phyloP scores from a whole-genome alignment of 2,797 vertebrate species.

The Sebastes iracundus region DNA sequence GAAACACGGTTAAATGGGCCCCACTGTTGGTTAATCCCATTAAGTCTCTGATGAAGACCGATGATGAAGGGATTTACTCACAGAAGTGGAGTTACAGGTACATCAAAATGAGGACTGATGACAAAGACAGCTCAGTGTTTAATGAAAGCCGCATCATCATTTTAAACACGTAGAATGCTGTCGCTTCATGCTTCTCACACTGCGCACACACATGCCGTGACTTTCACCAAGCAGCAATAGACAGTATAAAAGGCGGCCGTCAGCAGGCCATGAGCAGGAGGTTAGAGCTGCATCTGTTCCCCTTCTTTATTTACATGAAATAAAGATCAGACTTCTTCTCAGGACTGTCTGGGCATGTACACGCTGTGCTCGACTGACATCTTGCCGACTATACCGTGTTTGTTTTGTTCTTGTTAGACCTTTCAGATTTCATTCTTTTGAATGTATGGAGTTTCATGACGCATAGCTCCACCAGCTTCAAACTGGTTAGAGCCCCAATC shows the following conservation, averaged over 20 bases:
- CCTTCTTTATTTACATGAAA: not conserved
- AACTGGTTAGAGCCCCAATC: no score
- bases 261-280: not conserved
- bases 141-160: not conserved
- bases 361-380: not conserved
- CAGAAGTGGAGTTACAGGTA: not conserved
- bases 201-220: not conserved
- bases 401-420: no score
- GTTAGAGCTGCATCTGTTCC: not conserved
- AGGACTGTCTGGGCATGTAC: not conserved
- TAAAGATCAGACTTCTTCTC: not conserved
- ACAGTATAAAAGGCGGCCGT: not conserved
- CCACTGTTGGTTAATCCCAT: no score
- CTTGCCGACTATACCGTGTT: no score
- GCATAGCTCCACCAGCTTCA: no score
- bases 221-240: not conserved
- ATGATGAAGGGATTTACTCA: not conserved
- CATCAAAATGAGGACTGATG: not conserved
- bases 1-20: no score
- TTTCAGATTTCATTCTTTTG: no score
- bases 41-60: not conserved
- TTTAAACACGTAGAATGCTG: not conserved
- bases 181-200: not conserved
- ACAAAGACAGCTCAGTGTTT: not conserved
- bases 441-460: no score